Evolutionary conservation across 2,888 invertebrate species (phyloP).

Genomic region (Amblyjoppa proteus): DNA sequence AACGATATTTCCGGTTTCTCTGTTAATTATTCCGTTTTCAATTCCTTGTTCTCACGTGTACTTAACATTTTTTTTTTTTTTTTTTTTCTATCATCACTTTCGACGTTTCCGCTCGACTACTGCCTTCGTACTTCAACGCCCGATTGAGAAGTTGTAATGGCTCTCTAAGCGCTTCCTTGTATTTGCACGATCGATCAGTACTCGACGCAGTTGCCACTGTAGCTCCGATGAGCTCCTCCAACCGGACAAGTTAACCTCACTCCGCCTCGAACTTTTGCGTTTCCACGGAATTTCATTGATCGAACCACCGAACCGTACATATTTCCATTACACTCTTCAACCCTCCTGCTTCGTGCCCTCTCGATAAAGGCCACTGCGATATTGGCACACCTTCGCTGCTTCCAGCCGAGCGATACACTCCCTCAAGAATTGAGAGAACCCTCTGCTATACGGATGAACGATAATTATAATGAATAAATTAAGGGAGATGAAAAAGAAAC

Average conservation of each 20-base stretch:
- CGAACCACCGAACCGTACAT: conserved; percentile 34
- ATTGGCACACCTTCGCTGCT: neutral
- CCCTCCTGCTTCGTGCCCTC: neutral
- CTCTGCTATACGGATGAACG: neutral
- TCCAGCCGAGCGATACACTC: conserved; percentile 29
- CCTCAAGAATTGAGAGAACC: conserved; percentile 5
- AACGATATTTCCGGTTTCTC: conserved; percentile 14
- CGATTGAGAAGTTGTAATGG: conserved; percentile 60
- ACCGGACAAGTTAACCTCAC: conserved; percentile 56
- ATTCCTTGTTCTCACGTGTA: conserved; percentile 12
- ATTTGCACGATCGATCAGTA: conserved; percentile 66
- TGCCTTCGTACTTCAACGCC: neutral
- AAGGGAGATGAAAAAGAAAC: neutral
- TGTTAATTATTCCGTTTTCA: neutral
- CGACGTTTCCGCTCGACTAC: neutral
- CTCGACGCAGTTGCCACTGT: conserved; percentile 26
- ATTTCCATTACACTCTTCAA: conserved; percentile 57
- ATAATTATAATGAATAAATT: neutral
- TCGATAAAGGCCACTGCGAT: neutral
- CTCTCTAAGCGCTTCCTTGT: conserved; percentile 43
- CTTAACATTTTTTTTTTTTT: conserved; percentile 1
- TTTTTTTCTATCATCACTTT: neutral
- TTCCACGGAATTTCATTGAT: conserved; percentile 50
- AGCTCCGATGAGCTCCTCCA: conserved; percentile 47
- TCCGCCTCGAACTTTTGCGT: conserved; percentile 62